phyloP scores from a whole-genome alignment of 2,888 invertebrate genomes.

The Drosophila engyochracea region DNA sequence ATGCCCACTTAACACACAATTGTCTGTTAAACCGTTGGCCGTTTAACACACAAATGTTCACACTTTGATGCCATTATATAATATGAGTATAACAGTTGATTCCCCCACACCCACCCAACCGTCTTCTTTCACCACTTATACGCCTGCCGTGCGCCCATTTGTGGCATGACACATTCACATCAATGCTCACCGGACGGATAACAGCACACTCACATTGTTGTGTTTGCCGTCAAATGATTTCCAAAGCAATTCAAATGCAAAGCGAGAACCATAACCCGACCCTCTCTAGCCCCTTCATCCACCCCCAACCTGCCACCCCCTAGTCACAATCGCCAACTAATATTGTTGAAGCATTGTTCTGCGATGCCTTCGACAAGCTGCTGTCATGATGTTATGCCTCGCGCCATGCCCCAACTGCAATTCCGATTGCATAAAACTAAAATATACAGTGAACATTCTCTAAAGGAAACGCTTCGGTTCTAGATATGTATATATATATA shows the following conservation, averaged over 20 bases:
- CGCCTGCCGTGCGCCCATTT: constrained; percentile 9
- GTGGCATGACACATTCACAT: constrained; percentile 57
- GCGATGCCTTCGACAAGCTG: constrained; percentile 71
- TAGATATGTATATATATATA: neutral
- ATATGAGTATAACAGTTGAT: constrained; percentile 9
- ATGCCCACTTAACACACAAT: constrained; percentile 61
- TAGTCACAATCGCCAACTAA: constrained; percentile 55
- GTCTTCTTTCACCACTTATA: neutral
- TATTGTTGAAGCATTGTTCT: constrained; percentile 69
- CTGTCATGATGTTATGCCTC: constrained; percentile 59
- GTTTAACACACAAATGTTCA: constrained; percentile 81
- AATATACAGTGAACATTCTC: constrained; percentile 12
- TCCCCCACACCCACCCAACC: neutral
- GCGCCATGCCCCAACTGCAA: constrained; percentile 20
- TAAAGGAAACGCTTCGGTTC: neutral
- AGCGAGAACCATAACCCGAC: constrained; percentile 32
- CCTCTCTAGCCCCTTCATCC: neutral
- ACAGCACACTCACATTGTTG: constrained; percentile 59
- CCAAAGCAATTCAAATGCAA: constrained; percentile 69
- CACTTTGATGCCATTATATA: constrained; percentile 72
- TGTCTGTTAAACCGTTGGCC: constrained; percentile 66
- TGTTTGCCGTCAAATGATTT: constrained; percentile 73
- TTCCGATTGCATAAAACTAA: constrained; percentile 19
- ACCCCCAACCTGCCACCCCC: neutral
- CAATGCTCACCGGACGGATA: constrained; percentile 55